Conservation (phyloP, 2,113 vertebrate genomes). For the zebrafish (Danio rerio) region DNA sequence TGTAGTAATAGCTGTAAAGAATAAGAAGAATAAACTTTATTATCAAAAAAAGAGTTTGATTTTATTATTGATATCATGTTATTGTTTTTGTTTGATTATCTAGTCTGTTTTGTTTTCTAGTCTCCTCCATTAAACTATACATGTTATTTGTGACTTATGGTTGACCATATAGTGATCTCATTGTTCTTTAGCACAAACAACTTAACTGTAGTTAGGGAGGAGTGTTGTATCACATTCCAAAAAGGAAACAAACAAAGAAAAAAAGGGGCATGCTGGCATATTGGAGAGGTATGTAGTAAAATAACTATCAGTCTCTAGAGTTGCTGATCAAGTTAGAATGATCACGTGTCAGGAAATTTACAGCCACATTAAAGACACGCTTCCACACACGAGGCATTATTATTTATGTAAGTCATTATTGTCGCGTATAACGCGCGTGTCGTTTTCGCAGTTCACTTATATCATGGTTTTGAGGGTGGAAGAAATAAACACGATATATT, state of each 20-base stretch:
- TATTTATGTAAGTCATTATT: background rate
- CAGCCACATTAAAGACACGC: conserved; percentile 38
- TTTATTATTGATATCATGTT: background rate
- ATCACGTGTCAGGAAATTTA: conserved; percentile 60
- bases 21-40: background rate
- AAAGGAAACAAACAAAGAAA: background rate
- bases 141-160: background rate
- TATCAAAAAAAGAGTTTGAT: background rate
- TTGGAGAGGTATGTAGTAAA: background rate
- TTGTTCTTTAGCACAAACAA: background rate
- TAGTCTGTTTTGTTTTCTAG: background rate
- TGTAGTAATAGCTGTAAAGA: background rate
- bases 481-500: background rate
- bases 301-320: conserved; percentile 20
- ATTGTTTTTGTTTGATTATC: background rate
- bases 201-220: conserved; percentile 14
- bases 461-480: no score
- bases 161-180: background rate
- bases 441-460: background rate
- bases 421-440: background rate
- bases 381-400: conserved; percentile 22
- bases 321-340: conserved; percentile 55
- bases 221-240: background rate
- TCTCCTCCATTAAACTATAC: background rate
- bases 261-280: background rate